These are phyloP conservation scores for Neolamprologus tretocephalus DNA, from an alignment of 2,113 vertebrate genomes.

Conservation along the genomic window DNA sequence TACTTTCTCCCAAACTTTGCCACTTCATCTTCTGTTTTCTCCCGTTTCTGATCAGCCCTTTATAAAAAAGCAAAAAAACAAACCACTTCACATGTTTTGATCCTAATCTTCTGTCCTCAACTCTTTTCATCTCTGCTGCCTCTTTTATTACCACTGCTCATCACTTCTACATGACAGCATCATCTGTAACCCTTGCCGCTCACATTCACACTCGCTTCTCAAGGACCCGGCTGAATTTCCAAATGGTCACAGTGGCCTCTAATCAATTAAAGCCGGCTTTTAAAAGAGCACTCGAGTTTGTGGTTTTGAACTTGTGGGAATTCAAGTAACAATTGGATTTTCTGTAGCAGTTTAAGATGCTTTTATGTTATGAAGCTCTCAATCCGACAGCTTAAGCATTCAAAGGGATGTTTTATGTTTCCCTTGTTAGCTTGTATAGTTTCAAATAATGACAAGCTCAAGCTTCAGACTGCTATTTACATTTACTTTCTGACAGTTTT, in stretches of 20 bases:
- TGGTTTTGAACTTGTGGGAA: not conserved
- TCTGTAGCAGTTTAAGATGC: not conserved
- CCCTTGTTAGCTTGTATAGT: not conserved
- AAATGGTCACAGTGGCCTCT: conserved; percentile 3
- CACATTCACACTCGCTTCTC: not conserved
- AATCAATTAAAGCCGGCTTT: conserved; percentile 30
- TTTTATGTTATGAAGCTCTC: not conserved
- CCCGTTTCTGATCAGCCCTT: not conserved
- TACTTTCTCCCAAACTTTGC: not conserved
- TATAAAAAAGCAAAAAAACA: not conserved
- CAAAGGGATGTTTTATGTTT: not conserved
- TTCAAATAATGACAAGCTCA: not conserved
- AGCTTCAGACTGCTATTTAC: not conserved
- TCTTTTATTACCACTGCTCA: not conserved
- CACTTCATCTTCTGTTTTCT: not conserved
- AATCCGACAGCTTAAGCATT: not conserved
- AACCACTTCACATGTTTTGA: not conserved
- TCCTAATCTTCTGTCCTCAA: not conserved
- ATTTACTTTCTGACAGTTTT: not conserved
- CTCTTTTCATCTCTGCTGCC: not conserved
- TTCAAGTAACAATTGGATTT: not conserved
- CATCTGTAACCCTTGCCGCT: conserved; percentile 1
- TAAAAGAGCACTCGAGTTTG: conserved; percentile 8
- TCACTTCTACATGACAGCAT: not conserved
- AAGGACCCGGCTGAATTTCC: conserved; percentile 30